Base-by-base conservation (phyloP, 1,140 invertebrate species). In the Oedothorax gibbosus region DNA sequence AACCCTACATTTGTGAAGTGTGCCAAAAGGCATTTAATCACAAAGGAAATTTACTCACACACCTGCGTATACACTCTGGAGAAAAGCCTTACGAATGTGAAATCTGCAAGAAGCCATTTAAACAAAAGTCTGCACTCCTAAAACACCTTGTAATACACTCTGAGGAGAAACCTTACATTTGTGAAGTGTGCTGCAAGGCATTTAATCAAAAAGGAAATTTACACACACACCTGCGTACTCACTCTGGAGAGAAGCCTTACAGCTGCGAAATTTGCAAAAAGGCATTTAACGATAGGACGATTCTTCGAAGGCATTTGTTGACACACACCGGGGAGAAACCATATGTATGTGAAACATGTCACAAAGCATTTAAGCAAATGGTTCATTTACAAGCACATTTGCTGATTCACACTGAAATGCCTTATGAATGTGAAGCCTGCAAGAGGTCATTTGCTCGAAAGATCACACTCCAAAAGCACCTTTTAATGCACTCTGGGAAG, bases 21-120 rank as follows among this genome's bases (percentile, higher is more conserved):
- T 35, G 35, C 35, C 35, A 35, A 1, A 35, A 35, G 35, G 35
- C 35, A 35, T 77, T 77, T 49, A 77, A 20, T 89, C 98, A 97
- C 0, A 93, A 97, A 20, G 96, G 98, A 89, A 88, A 89, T 11
- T 89, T 89, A 51, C 66, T 18, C 21, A 21, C 87, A 20, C 86
- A 86, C 56, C 15, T 54, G n/a, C 50, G 78, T 11, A 85, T 62
- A 14, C 87, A 88, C 75, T 87, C 82, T 3, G 87, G 87, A 49
- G 80, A 87, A 54, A 87, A 86, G 60, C 87, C 88, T 0, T 89
- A 87, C 64, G 85, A 81, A 53, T 89, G 88, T 68, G 84, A 87
- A 51, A 71, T 87, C 9, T 89, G 89, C 73, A 35, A 57, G 56
- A 88, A 88, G 50, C 85, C 77, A 15, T 88, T 87, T 73, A 20